Evolutionary conservation across 1,140 invertebrate species (phyloP), one percentile per base, ranked within the genome.

Genomic region (Dreissena polymorpha): DNA sequence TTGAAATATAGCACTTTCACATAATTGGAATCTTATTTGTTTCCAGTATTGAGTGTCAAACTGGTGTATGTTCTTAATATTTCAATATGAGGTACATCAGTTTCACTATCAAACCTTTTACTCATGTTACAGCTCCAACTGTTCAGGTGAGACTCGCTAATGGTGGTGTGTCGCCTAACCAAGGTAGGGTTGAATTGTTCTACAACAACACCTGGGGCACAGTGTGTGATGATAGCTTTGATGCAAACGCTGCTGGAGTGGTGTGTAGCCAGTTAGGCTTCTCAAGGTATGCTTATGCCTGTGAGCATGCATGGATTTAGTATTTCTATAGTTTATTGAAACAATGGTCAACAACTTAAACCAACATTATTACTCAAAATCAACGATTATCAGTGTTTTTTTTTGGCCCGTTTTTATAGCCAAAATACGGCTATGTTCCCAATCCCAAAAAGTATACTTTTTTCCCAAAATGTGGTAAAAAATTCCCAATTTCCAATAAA

Each of bases 151-250:
- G 79, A 74, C 79, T 82, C 39, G 71, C 74, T 18, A 6, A 60
- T 60, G 16, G 25, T 49, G 55, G 53, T n/a, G 55, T 53, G 7
- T n/a, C 55, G 21, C 64, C 76, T 0, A 81, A 81, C 67, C 29
- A 75, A 13, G 74, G 72, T 49, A 50, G 65, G 6, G 65, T 83
- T 8, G 72, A 76, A 63, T 51, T 83, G 8, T 83, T 70, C 55
- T 70, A 76, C 53, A 75, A 83, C 55, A 75, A 83, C 51, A 71
- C 65, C 7, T 77, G 72, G 72, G 72, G 72, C 51, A 83, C 72
- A 63, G 60, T 76, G 55, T 76, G 74, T 70, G 81, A 83, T 76
- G 81, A 83, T 57, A 29, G 60, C 7, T 83, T 76, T 76, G 70
- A 49, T 7, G 27, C 25, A 13, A 67, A 23, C 7, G 79, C 55